Evolutionary conservation across 2,797 vertebrate species (phyloP).

Genomic region (Lutjanus argentimaculatus): DNA sequence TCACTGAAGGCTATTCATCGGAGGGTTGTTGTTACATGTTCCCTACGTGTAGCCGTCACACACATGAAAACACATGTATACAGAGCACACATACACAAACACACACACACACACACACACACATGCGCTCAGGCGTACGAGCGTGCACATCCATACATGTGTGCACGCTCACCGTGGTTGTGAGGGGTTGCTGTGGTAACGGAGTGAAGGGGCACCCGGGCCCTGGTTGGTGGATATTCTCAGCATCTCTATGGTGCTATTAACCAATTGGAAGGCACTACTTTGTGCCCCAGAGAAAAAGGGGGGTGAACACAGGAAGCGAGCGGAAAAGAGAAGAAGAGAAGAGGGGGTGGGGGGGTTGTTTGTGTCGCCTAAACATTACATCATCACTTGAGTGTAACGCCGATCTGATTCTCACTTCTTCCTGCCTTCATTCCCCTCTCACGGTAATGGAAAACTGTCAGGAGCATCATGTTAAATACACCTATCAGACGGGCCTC

Average conservation of each 20-base stretch:
- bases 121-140: constrained; percentile 29
- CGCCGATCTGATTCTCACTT: constrained; percentile 40
- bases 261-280: constrained; percentile 77
- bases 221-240: constrained; percentile 88
- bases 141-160: constrained; percentile 45
- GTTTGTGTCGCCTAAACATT: constrained; percentile 75
- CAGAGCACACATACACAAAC: constrained; percentile 26
- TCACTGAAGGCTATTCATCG: constrained; percentile 49
- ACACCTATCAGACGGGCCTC: constrained; percentile 39
- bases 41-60: constrained; percentile 28
- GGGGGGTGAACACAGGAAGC: constrained; percentile 71
- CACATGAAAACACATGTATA: constrained; percentile 40
- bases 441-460: constrained; percentile 52
- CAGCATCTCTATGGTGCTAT: constrained; percentile 83
- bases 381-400: constrained; percentile 74
- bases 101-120: constrained; percentile 26
- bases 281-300: constrained; percentile 75
- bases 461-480: constrained; percentile 46
- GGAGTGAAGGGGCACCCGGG: constrained; percentile 78
- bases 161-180: constrained; percentile 70
- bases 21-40: constrained; percentile 51
- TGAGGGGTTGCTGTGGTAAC: constrained; percentile 87
- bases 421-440: constrained; percentile 22
- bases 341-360: constrained; percentile 29
- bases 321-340: constrained; percentile 48